Conservation (phyloP, 37 sponge, comb jelly and placozoan species). For the Aplysina aerophoba region DNA sequence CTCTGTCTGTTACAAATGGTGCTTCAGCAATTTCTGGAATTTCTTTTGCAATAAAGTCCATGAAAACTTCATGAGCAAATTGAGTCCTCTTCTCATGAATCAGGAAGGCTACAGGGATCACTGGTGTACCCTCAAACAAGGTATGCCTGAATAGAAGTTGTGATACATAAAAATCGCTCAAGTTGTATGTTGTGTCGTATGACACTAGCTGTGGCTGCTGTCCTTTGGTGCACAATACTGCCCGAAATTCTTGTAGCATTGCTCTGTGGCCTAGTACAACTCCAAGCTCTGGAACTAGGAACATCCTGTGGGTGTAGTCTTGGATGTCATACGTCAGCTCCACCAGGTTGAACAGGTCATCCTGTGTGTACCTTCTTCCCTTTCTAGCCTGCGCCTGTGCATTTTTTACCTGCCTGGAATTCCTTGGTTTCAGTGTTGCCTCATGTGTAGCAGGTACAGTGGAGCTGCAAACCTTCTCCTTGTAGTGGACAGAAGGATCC, state of each 20-base stretch:
- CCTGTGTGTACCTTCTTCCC: not conserved
- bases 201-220: not conserved
- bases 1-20: constrained; percentile 34
- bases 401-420: not conserved
- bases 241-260: not conserved
- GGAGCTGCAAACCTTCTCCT: not conserved
- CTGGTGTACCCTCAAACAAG: constrained; percentile 15
- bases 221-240: not conserved
- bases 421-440: constrained; percentile 7
- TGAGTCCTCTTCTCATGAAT: not conserved
- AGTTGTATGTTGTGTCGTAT: constrained; percentile 7
- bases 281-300: constrained; percentile 11
- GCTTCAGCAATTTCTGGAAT: not conserved
- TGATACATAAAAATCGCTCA: constrained; percentile 7
- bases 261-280: constrained; percentile 13
- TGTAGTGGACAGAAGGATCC: constrained; percentile 10
- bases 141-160: constrained; percentile 8
- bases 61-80: constrained; percentile 10
- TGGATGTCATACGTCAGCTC: not conserved
- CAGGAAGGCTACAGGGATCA: constrained; percentile 18
- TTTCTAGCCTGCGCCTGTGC: constrained; percentile 1
- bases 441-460: constrained; percentile 1
- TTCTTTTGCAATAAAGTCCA: constrained; percentile 3
- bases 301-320: constrained; percentile 5
- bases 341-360: constrained; percentile 12